Evolutionary conservation across 2,797 vertebrate species (phyloP).

Genomic region (Distichodus sexfasciatus): DNA sequence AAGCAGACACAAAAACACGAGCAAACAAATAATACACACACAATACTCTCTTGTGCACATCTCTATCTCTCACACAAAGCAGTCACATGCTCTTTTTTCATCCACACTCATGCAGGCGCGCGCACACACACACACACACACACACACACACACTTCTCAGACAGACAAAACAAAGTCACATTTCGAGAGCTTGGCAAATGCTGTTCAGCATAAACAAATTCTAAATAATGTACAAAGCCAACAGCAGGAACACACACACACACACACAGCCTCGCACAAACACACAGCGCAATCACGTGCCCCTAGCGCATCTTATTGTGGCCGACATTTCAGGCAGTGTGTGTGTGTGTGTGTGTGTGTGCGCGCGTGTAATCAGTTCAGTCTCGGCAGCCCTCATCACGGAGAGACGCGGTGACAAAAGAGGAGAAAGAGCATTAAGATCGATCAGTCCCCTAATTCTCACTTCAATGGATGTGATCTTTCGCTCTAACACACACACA

Average conservation of each 20-base stretch:
- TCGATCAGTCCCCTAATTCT: not conserved
- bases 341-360: not conserved
- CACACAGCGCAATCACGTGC: too few species aligned
- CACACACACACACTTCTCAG: conserved; percentile 23
- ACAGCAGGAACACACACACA: not conserved
- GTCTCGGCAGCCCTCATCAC: not conserved
- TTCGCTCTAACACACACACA: not conserved
- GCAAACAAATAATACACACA: not conserved
- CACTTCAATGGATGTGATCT: not conserved
- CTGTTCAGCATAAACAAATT: not conserved
- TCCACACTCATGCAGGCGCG: too few species aligned
- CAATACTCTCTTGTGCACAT: too few species aligned
- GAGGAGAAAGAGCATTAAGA: not conserved
- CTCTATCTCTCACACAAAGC: too few species aligned
- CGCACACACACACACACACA: not conserved
- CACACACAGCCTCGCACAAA: not conserved
- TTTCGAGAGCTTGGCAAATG: not conserved
- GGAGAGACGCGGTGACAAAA: not conserved
- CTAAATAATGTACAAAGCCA: not conserved
- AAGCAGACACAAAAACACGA: conserved; percentile 32
- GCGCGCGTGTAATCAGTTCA: not conserved
- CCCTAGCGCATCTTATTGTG: too few species aligned
- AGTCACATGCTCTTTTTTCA: too few species aligned
- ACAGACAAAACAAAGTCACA: not conserved
- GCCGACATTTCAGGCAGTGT: not conserved